Percentiles rank a stretch among this genome's conserved stretches.
These are phyloP conservation scores for Chrysotoxum bicinctum DNA, from an alignment of 2,888 invertebrate species.

Conservation along the genomic window DNA sequence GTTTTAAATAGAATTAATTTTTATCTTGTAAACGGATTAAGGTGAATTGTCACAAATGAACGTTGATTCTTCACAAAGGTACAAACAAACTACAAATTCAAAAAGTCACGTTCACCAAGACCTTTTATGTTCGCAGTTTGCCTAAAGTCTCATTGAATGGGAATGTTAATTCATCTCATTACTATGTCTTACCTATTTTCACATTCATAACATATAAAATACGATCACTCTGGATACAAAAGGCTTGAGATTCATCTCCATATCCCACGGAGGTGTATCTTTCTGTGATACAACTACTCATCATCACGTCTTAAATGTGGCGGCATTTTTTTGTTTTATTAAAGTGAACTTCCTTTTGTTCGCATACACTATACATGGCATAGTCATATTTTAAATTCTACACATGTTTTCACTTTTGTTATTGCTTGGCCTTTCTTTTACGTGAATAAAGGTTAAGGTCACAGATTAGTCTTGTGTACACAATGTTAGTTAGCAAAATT, in stretches of 20 bases:
- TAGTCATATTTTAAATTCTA: neutral
- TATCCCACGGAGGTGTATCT: neutral
- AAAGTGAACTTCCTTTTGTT: neutral
- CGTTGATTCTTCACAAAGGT: neutral
- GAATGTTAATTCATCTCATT: neutral
- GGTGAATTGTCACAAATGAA: neutral
- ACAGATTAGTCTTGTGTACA: neutral
- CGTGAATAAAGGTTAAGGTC: neutral
- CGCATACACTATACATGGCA: no score
- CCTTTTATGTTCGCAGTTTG: neutral
- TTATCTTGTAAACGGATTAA: neutral
- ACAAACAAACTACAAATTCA: neutral
- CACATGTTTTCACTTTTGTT: conserved; percentile 12
- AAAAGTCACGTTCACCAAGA: neutral
- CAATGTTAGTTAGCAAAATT: neutral
- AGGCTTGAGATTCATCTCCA: neutral
- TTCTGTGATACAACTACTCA: neutral
- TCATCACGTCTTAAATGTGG: conserved; percentile 2
- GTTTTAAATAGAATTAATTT: neutral
- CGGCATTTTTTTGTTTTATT: neutral
- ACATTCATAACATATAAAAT: neutral
- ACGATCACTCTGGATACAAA: neutral
- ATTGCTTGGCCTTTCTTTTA: neutral
- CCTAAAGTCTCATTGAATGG: neutral
- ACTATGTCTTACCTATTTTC: neutral